Base-by-base conservation (phyloP, 2,888 invertebrate species). In the Portevinia maculata region DNA sequence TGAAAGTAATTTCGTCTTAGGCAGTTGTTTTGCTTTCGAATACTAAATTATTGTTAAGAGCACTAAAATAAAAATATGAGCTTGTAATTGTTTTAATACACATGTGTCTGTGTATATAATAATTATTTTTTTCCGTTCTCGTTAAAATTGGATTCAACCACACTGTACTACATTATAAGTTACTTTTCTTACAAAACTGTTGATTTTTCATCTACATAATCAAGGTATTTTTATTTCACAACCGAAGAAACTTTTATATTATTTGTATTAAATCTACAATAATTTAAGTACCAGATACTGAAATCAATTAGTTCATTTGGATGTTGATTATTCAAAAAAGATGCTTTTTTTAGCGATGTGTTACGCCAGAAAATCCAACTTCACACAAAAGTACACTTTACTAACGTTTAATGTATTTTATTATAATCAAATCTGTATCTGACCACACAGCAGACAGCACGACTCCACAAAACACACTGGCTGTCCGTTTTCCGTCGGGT, bases 41-140 rank as follows among this genome's bases (percentile, higher is more conserved):
- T 67, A 73, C 65, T 79, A 73, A 79, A 73, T 79, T 73, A 53
- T 64, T 53, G 53, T 75, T 73, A 67, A 75, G 74, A 65, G 39
- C 73, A 67, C 65, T 59, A 60, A 53, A 48, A 60, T 59, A 71
- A 65, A 65, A 69, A 71, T 62, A 62, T 32, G 59, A 79, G 44
- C 60, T 70, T 79, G 37, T 79, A 71, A 53, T 65, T 71, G 50
- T 64, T 65, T 57, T 17, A 39, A 30, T 65, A 55, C 55, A 59
- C 28, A 73, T 71, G 15, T 48, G 13, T 52, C 37, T 57, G 30
- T 57, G 41, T 57, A 48, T 59, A 70, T 19, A 28, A 30, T 28
- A 52, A 60, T 60, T 17, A 4, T 57, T 39, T 48, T 34, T 41
- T 53, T 52, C 17, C n/a, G 13, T 44, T 59, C 59, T 70, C 59